Base-by-base conservation (phyloP, 2,113 vertebrate genomes). In the Paraplagusia blochii region DNA sequence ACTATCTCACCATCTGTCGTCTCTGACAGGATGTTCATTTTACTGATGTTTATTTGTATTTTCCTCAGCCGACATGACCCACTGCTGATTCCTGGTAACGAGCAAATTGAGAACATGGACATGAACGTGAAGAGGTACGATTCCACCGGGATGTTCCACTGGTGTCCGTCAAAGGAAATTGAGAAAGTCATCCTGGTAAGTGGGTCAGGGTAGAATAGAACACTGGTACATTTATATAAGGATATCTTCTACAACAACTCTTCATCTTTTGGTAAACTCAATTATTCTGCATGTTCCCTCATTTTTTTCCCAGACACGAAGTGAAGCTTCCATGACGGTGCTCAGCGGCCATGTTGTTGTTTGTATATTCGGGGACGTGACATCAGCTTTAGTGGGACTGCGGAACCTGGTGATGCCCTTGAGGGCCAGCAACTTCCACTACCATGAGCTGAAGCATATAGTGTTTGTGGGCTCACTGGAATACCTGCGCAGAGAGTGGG, bases 121-220 rank as follows among this genome's bases (percentile, higher is more conserved):
- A 92, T 93, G 85, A 98, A 92, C 3, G 93, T 98, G 88, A 99
- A 99, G 91, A 95, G 93, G 86, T 99, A 99, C 0, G 97, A 99
- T 83, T 98, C 97, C 46, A 99, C 96, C 1, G 97, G 97, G 80
- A 99, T 99, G 97, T 99, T 99, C 91, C 97, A 99, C 85, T 99
- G 97, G 97, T 97, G 95, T 54, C 95, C 94, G 11, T 90, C 94
- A 80, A 98, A 97, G 83, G 96, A 98, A 42, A 98, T 99, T 29
- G 97, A 99, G 87, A 99, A 97, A 78, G 97, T 98, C 84, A 98
- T 97, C 86, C 89, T 99, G 95, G 97, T 99, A 86, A 90, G 95
- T 92, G 58, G 17, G 13, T 7, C 44, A 4, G 29, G 6, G 45
- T 11, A 48, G 35, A 13, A 11, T 11, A 11, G 9, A 40, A 11